Evolutionary conservation across 2,888 invertebrate species (phyloP).

Genomic region (Lamellibrachia columna): DNA sequence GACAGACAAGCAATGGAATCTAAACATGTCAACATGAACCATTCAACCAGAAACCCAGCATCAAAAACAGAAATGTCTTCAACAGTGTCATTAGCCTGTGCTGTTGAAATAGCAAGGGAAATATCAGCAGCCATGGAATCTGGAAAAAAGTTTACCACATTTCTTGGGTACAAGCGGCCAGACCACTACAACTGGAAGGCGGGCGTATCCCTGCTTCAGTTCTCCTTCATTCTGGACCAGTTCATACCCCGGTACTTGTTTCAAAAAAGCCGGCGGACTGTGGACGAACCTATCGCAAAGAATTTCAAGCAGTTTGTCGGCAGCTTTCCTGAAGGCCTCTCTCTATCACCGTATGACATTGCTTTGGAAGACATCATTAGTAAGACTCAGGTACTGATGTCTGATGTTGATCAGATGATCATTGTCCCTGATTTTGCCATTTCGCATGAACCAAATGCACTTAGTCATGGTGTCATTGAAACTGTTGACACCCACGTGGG

Average conservation of each 20-base stretch:
- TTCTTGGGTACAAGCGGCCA: not conserved
- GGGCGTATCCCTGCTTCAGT: conserved; percentile 18
- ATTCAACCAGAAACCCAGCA: not conserved
- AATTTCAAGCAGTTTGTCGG: not conserved
- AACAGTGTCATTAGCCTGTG: not conserved
- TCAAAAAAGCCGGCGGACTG: not conserved
- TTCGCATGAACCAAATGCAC: not conserved
- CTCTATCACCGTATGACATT: not conserved
- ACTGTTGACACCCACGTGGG: not conserved
- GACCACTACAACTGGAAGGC: not conserved
- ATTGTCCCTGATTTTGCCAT: not conserved
- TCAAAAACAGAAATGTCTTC: not conserved
- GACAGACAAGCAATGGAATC: not conserved
- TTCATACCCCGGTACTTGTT: conserved; percentile 18
- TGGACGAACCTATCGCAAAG: not conserved
- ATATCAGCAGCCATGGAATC: not conserved
- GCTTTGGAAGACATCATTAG: not conserved
- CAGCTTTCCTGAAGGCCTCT: conserved; percentile 20
- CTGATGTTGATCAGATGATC: not conserved
- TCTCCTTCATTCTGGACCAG: conserved; percentile 24
- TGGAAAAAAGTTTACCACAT: not conserved
- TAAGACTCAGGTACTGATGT: not conserved
- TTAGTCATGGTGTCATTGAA: not conserved
- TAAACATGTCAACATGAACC: not conserved
- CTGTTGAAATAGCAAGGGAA: not conserved